phyloP scores from a whole-genome alignment of 2,797 vertebrate species.

The Threskiornis aethiopicus region DNA sequence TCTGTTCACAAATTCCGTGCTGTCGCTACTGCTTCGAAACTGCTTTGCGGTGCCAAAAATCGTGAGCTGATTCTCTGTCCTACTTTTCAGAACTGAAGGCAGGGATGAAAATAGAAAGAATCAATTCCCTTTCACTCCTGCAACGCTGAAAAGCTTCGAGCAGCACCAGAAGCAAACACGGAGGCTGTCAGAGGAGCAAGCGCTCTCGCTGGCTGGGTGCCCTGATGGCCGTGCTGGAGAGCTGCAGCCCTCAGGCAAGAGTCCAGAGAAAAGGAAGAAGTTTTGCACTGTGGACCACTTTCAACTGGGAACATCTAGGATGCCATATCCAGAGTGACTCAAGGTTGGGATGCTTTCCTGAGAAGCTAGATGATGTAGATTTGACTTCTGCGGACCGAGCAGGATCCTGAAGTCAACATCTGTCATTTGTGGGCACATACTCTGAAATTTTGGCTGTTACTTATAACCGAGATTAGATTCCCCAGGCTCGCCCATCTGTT shows the following conservation, averaged over 20 bases:
- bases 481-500: background rate
- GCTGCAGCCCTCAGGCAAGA: background rate
- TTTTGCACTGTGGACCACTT: background rate
- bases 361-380: background rate
- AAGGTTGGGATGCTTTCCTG: background rate
- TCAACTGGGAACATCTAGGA: background rate
- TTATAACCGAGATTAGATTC: background rate
- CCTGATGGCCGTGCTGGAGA: background rate
- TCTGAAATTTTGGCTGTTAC: background rate
- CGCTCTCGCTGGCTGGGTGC: background rate
- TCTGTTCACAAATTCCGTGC: background rate
- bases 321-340: background rate
- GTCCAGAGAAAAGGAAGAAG: rapidly evolving
- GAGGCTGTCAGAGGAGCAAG: background rate
- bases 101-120: slow-evolving; percentile 60
- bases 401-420: background rate
- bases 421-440: background rate
- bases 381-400: background rate
- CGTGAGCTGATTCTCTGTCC: slow-evolving; percentile 50
- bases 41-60: slow-evolving; percentile 35
- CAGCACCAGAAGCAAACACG: background rate
- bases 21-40: slow-evolving; percentile 1
- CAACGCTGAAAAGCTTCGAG: background rate
- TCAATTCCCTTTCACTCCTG: slow-evolving; percentile 18
- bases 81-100: slow-evolving; percentile 46